Base-by-base conservation (phyloP, 2,797 vertebrate species). In the Peromyscus attwateri region DNA sequence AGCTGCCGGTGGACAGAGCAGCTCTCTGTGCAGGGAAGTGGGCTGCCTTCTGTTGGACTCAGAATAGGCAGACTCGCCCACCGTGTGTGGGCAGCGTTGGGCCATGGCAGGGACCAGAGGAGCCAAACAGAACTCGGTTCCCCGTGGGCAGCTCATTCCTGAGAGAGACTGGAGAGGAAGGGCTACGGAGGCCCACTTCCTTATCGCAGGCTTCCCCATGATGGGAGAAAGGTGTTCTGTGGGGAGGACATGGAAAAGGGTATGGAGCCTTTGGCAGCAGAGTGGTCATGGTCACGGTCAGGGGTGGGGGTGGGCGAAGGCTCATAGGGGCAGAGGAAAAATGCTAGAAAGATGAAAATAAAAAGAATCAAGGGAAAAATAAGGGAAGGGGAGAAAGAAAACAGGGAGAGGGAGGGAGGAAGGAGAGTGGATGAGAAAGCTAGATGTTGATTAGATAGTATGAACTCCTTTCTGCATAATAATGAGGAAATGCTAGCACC, bases 41-140 rank as follows among this genome's bases (percentile, higher is more conserved):
- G 97, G 93, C 73, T 82, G 95, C 95, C 97, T 93, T 97, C 66
- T 97, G 96, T 29, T 17, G 68, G 43, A 52, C 95, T 91, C 90
- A 91, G 97, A 97, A 97, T 92, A 97, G 95, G 83, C 83, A 77
- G 94, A 1, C 89, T 94, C 62, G 10, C 97, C 84, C 80, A 85
- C 90, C 0, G 0, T 11, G 83, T 91, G 88, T 95, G 34, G 93
- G 97, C 97, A 95, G 97, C 68, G 1, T 1, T 57, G 83, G 97
- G 80, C 80, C 91, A 0, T 4, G 2, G 81, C 34, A 21, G 92
- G 93, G 76, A 77, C 55, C 43, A 57, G 46, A 49, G 64, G 60
- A 92, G 71, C 85, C 52, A 4, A 77, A 92, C 83, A 81, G 95
- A 91, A 46, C 66, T 73, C 16, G 37, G 71, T 13, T 92, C 16